Evolutionary conservation across 2,888 invertebrate species (phyloP).

Genomic region (Hipparchia semele): DNA sequence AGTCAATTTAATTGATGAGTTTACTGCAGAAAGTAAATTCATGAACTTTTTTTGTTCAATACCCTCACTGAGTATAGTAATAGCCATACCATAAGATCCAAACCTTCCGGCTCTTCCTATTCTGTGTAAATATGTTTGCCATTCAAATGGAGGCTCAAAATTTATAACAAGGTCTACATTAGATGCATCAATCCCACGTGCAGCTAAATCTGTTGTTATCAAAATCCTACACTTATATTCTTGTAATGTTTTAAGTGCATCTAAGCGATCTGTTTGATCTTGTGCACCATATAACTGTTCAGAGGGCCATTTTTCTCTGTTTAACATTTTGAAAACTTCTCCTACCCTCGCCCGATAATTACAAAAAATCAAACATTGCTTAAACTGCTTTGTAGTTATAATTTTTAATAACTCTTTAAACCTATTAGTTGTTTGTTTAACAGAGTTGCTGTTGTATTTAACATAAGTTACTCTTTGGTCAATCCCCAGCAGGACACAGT

Average conservation of each 20-base stretch:
- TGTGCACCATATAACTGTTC: conserved; percentile 90
- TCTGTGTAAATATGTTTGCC: conserved; percentile 95
- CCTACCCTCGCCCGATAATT: conserved; percentile 94
- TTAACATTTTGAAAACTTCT: conserved; percentile 88
- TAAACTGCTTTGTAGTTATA: conserved; percentile 88
- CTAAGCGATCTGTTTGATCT: conserved; percentile 89
- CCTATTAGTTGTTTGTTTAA: conserved; percentile 87
- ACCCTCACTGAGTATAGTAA: conserved; percentile 88
- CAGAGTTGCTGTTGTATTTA: conserved; percentile 84
- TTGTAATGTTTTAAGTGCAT: conserved; percentile 90
- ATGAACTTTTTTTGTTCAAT: conserved; percentile 84
- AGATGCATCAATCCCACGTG: conserved; percentile 97
- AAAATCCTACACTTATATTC: conserved; percentile 92
- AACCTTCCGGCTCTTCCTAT: conserved; percentile 98
- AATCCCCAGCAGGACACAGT: conserved; percentile 88
- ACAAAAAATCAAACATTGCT: conserved; percentile 96
- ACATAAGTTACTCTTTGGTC: conserved; percentile 88
- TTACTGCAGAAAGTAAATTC: conserved; percentile 82
- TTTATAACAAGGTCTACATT: conserved; percentile 97
- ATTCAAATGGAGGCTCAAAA: conserved; percentile 91
- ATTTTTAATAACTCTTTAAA: conserved; percentile 86
- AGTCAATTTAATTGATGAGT: conserved; percentile 60
- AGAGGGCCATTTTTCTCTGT: conserved; percentile 89
- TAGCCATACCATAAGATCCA: conserved; percentile 92
- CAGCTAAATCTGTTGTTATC: conserved; percentile 94